phyloP scores from a whole-genome alignment of 2,888 invertebrate genomes.

The Abscondita cerata region DNA sequence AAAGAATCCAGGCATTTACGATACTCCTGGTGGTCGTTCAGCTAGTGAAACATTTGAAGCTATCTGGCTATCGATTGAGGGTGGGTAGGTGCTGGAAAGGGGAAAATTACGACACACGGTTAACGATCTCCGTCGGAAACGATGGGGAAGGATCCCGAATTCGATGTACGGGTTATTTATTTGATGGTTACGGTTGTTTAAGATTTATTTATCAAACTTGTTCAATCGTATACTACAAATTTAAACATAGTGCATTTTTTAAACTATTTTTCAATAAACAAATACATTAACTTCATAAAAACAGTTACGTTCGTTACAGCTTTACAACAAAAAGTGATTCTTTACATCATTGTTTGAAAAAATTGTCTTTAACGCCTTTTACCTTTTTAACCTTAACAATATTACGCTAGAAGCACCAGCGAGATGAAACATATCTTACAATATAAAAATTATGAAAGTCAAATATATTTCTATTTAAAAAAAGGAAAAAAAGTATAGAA shows the following conservation, averaged over 20 bases:
- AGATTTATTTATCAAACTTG: slow-evolving; percentile 31
- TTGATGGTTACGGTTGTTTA: slow-evolving; percentile 30
- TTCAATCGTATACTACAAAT: slow-evolving; percentile 7
- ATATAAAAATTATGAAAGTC: too few relatives aligned
- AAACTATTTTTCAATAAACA: background rate
- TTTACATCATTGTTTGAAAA: too few relatives aligned
- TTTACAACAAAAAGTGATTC: too few relatives aligned
- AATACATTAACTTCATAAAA: too few relatives aligned
- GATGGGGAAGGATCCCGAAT: slow-evolving; percentile 35
- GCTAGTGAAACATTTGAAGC: slow-evolving; percentile 55
- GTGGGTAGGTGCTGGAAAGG: slow-evolving; percentile 40
- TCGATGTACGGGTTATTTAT: slow-evolving; percentile 36
- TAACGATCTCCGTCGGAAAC: slow-evolving; percentile 38
- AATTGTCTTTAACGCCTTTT: too few relatives aligned
- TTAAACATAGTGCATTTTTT: background rate
- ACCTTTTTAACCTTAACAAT: too few relatives aligned
- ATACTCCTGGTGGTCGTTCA: slow-evolving; percentile 53
- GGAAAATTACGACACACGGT: slow-evolving; percentile 39
- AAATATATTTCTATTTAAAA: too few relatives aligned
- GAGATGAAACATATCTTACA: too few relatives aligned
- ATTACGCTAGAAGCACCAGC: too few relatives aligned
- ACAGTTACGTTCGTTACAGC: too few relatives aligned
- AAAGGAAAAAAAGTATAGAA: too few relatives aligned
- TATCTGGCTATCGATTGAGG: slow-evolving; percentile 54
- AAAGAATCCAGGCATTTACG: slow-evolving; percentile 56